Percentiles rank a stretch among this genome's conserved stretches.
Conservation (phyloP, 2,888 invertebrate species). For the Tortrix viridana region DNA sequence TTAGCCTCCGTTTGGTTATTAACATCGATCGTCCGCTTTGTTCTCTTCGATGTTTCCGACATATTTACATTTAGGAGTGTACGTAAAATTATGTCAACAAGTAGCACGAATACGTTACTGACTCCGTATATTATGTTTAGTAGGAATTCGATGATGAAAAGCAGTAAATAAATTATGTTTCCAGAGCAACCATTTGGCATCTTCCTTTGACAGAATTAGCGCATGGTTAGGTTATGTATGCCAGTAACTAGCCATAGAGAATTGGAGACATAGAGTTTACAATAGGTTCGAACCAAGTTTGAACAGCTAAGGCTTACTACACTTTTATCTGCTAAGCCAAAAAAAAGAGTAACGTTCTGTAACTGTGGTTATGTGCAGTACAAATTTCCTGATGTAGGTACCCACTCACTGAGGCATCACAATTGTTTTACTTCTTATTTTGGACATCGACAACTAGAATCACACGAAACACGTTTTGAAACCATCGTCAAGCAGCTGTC, state of each 20-base stretch:
- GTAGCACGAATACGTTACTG: slow-evolving; percentile 45
- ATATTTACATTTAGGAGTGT: slow-evolving; percentile 62
- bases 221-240: slow-evolving; percentile 34
- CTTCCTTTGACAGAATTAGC: slow-evolving; percentile 51
- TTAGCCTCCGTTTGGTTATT: slow-evolving; percentile 61
- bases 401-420: too few relatives aligned
- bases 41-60: slow-evolving; percentile 68
- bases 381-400: too few relatives aligned
- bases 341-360: too few relatives aligned
- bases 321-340: too few relatives aligned
- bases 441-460: not conserved
- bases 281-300: too few relatives aligned
- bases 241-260: too few relatives aligned
- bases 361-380: too few relatives aligned
- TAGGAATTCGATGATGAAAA: slow-evolving; percentile 60
- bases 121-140: slow-evolving; percentile 54
- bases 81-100: slow-evolving; percentile 50
- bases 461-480: not conserved
- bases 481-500: not conserved
- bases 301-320: too few relatives aligned
- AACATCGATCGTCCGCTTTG: slow-evolving; percentile 56
- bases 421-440: not conserved
- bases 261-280: slow-evolving; percentile 8
- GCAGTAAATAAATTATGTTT: slow-evolving; percentile 58
- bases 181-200: slow-evolving; percentile 62